Conservation (phyloP, 2,113 vertebrate genomes). For the Atlantisia rogersi region DNA sequence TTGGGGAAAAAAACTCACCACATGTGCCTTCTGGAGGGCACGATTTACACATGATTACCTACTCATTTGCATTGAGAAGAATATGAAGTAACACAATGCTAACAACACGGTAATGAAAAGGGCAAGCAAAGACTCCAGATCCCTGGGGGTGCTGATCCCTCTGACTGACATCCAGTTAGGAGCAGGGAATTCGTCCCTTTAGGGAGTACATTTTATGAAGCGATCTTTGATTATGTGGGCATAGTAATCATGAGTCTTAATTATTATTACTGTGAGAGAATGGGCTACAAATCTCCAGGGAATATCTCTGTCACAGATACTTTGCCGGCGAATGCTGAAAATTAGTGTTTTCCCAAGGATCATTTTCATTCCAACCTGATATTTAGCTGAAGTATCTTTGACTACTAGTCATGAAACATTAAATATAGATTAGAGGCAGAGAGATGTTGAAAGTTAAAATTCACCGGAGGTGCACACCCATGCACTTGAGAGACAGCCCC, state of each 20-base stretch:
- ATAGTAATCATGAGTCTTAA: conserved; percentile 83
- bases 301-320: conserved; percentile 75
- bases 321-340: conserved; percentile 70
- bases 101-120: conserved; percentile 77
- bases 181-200: conserved; percentile 66
- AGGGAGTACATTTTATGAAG: conserved; percentile 75
- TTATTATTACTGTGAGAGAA: conserved; percentile 84
- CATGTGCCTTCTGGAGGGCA: conserved; percentile 80
- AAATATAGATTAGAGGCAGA: conserved; percentile 86
- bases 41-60: conserved; percentile 79
- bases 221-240: conserved; percentile 84
- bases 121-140: conserved; percentile 72
- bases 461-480: conserved; percentile 75
- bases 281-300: conserved; percentile 77
- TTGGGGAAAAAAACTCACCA: conserved; percentile 67
- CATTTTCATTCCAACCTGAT: conserved; percentile 83
- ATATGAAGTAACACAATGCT: conserved; percentile 74
- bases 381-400: conserved; percentile 81
- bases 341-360: conserved; percentile 79
- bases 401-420: conserved; percentile 84
- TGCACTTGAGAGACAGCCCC: conserved; percentile 78
- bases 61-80: conserved; percentile 81
- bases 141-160: conserved; percentile 75
- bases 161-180: conserved; percentile 81
- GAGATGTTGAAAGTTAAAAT: conserved; percentile 84